Percentiles rank a stretch among this genome's conserved stretches.
Evolutionary conservation across 2,888 invertebrate species (phyloP).

Genomic region (Nebria brevicollis): DNA sequence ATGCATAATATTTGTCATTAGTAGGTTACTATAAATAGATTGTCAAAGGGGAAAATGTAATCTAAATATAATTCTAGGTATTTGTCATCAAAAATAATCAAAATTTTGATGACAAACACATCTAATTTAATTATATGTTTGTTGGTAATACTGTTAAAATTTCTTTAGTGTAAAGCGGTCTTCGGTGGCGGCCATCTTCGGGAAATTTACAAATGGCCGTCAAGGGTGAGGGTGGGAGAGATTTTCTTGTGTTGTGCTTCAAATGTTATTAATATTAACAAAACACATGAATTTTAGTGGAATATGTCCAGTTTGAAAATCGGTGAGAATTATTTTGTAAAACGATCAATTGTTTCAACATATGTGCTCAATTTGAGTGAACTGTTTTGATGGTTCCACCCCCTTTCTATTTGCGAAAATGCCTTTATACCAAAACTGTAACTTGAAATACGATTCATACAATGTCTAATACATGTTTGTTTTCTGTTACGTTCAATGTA

Average conservation of each 20-base stretch:
- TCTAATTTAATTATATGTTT: not conserved
- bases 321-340: slow-evolving; percentile 62
- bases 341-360: slow-evolving; percentile 27
- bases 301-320: slow-evolving; percentile 73
- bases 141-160: not conserved
- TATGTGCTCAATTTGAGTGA: slow-evolving; percentile 45
- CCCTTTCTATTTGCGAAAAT: slow-evolving; percentile 51
- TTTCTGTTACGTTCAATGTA: not conserved
- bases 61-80: too few relatives aligned
- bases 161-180: not conserved
- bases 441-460: not conserved
- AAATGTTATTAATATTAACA: slow-evolving; percentile 39
- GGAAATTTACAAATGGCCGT: slow-evolving; percentile 45
- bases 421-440: slow-evolving; percentile 14
- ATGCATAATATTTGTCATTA: too few relatives aligned
- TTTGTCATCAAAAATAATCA: not conserved
- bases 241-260: slow-evolving; percentile 47
- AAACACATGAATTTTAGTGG: slow-evolving; percentile 61
- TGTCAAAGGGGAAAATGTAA: too few relatives aligned
- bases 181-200: slow-evolving; percentile 28
- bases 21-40: too few relatives aligned
- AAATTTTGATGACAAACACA: not conserved
- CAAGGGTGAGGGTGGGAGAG: slow-evolving; percentile 46
- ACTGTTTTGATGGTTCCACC: slow-evolving; percentile 57
- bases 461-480: not conserved